These are phyloP conservation scores for Anomalospiza imberbis DNA, from an alignment of 2,797 vertebrate species.

Conservation along the genomic window DNA sequence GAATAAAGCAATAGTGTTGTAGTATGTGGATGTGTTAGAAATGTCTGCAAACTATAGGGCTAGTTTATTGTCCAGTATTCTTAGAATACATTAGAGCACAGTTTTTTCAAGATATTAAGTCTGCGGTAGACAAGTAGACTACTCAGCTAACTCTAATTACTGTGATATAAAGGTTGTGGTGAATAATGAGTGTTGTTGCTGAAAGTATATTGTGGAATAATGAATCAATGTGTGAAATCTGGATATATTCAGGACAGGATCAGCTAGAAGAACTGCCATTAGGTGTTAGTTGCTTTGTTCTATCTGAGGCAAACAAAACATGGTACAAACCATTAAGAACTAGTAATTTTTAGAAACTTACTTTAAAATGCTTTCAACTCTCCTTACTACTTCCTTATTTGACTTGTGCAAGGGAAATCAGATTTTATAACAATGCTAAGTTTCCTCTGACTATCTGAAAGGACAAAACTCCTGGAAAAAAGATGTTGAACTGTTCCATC, in stretches of 20 bases:
- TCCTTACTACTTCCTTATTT: not conserved
- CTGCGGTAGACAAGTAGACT: not conserved
- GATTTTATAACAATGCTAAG: not conserved
- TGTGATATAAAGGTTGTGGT: not conserved
- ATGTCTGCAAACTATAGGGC: not conserved
- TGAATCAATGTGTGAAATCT: not conserved
- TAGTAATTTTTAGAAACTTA: not conserved
- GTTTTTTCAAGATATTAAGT: not conserved
- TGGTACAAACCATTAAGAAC: not conserved
- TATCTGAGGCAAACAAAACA: not conserved
- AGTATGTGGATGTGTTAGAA: not conserved
- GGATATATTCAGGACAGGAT: not conserved
- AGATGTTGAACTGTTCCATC: not conserved
- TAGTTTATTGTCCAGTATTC: not conserved
- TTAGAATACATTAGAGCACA: not conserved
- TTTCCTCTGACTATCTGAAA: not conserved
- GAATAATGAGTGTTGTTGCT: not conserved
- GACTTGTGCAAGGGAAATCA: not conserved
- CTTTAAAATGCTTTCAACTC: not conserved
- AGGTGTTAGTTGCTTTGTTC: not conserved
- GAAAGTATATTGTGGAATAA: not conserved
- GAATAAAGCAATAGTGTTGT: not conserved
- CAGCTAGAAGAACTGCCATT: not conserved
- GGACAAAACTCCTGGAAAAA: not conserved
- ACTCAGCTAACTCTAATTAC: not conserved